Evolutionary conservation across 2,113 vertebrate genomes (phyloP).

Genomic region (Menidia beryllina): DNA sequence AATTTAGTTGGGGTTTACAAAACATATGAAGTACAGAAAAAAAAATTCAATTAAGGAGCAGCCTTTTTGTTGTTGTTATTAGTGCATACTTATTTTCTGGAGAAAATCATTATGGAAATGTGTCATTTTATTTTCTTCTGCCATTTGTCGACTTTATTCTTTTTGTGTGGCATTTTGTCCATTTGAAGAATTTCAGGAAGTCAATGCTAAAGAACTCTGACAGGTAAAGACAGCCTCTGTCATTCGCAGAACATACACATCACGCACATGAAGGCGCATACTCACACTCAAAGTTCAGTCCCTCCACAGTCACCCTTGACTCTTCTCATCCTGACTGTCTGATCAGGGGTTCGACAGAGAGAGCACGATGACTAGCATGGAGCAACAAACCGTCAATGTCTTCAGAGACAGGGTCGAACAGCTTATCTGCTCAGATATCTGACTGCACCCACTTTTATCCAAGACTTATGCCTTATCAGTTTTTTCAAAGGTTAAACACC

Average conservation of each 20-base stretch:
- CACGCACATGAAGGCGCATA: constrained; percentile 4
- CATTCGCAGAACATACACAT: not conserved
- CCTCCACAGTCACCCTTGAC: constrained; percentile 13
- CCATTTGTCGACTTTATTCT: not conserved
- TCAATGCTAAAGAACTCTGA: constrained; percentile 1
- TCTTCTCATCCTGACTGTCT: constrained; percentile 65
- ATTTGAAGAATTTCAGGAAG: not conserved
- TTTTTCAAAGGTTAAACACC: constrained; percentile 52
- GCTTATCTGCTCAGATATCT: not conserved
- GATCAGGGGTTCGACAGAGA: constrained; percentile 63
- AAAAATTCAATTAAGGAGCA: no score
- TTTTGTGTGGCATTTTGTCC: not conserved
- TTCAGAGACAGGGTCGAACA: not conserved
- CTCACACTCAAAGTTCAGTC: not conserved
- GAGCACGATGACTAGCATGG: not conserved
- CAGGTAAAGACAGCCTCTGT: constrained; percentile 2
- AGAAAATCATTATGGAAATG: not conserved
- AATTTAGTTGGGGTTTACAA: not conserved
- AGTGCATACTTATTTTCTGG: not conserved
- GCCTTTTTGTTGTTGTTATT: no score
- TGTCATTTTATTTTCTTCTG: not conserved
- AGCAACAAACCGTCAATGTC: not conserved
- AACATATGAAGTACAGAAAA: not conserved
- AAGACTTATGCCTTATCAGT: constrained; percentile 1
- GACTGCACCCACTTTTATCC: no score